Percentiles rank a stretch among this genome's conserved stretches.
phyloP scores from a whole-genome alignment of 2,113 vertebrate genomes.

The Vidua macroura region DNA sequence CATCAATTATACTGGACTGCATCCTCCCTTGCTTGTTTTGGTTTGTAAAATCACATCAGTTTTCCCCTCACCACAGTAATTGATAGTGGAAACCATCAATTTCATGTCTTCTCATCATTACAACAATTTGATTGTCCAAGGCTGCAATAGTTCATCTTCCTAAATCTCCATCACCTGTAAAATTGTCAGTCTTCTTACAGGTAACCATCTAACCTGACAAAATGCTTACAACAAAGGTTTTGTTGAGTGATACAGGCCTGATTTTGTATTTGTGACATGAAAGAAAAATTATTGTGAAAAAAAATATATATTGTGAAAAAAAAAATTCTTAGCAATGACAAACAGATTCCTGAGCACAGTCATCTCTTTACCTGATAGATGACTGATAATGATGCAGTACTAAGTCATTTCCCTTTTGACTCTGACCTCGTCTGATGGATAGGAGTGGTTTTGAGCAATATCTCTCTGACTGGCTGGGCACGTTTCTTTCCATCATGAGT shows the following conservation, averaged over 20 bases:
- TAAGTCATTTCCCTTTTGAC: not conserved
- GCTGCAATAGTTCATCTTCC: not conserved
- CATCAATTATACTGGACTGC: accelerated
- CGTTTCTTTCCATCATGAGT: accelerated
- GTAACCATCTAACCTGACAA: not conserved
- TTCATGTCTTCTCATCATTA: not conserved
- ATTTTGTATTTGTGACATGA: not conserved
- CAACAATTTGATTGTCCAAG: not conserved
- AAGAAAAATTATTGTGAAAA: not conserved
- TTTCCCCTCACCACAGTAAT: not conserved
- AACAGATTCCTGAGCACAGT: not conserved
- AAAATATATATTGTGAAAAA: not conserved
- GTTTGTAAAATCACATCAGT: not conserved
- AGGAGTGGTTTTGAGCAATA: not conserved
- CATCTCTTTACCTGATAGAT: not conserved
- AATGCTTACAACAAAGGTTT: not conserved
- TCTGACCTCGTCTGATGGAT: not conserved
- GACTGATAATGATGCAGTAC: not conserved
- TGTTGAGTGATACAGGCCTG: not conserved
- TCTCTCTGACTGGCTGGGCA: not conserved
- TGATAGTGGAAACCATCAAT: not conserved
- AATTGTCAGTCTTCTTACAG: not conserved
- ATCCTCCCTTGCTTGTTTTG: not conserved
- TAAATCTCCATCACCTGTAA: not conserved
- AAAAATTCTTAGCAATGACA: not conserved